phyloP scores from a whole-genome alignment of 2,797 vertebrate species.

The Aldrovandia affinis region DNA sequence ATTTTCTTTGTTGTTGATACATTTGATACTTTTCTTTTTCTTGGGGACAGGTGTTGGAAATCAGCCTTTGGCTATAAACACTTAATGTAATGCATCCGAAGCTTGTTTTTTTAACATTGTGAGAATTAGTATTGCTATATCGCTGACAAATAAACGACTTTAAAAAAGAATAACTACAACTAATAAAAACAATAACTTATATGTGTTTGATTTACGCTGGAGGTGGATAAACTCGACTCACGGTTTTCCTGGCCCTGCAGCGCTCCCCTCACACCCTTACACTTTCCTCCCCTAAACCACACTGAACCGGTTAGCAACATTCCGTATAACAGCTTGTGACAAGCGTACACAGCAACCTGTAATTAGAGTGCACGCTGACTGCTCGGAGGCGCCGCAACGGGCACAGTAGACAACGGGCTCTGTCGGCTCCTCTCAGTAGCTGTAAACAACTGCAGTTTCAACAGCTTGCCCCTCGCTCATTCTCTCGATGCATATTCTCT shows the following conservation, averaged over 20 bases:
- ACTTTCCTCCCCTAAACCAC: background rate
- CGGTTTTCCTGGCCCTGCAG: background rate
- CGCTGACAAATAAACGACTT: too few relatives aligned
- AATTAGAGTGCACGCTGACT: slow-evolving; percentile 22
- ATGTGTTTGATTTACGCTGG: background rate
- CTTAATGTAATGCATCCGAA: too few relatives aligned
- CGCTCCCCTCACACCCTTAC: background rate
- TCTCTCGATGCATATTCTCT: background rate
- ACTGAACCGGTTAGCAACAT: background rate
- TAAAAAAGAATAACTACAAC: too few relatives aligned
- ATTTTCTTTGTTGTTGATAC: too few relatives aligned
- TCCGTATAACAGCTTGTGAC: slow-evolving; percentile 14
- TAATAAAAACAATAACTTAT: too few relatives aligned
- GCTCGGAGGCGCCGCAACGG: background rate
- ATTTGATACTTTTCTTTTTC: too few relatives aligned
- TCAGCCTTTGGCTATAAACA: too few relatives aligned
- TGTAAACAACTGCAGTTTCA: slow-evolving; percentile 6
- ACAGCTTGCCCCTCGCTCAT: background rate
- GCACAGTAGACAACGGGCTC: slow-evolving; percentile 11
- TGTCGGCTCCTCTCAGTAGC: background rate
- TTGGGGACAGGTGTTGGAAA: too few relatives aligned
- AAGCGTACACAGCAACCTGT: slow-evolving; percentile 23
- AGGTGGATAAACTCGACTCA: background rate
- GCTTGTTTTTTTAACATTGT: too few relatives aligned
- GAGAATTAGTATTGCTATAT: too few relatives aligned